These are phyloP conservation scores for Haliclystus octoradiatus DNA, from an alignment of 30 jellyfish, hydroid and myxozoan species.

Conservation along the genomic window DNA sequence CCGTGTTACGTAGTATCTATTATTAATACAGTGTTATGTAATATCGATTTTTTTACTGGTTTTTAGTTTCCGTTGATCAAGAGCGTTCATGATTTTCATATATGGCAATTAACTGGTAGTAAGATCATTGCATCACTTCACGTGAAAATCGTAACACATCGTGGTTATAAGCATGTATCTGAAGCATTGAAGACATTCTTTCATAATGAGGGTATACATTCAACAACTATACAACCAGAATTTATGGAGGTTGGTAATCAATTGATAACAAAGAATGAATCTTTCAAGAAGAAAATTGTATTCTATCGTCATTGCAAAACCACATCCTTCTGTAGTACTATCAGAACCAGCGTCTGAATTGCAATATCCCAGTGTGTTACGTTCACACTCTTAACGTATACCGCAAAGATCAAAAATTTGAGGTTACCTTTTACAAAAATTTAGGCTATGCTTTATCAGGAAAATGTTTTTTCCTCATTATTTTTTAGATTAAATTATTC, in stretches of 20 bases:
- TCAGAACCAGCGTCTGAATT: too few species aligned
- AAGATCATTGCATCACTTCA: slow-evolving; percentile 59
- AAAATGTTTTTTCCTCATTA: too few species aligned
- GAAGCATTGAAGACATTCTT: slow-evolving; percentile 62
- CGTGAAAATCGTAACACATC: slow-evolving; percentile 34
- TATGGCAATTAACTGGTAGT: slow-evolving; percentile 68
- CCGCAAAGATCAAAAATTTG: too few species aligned
- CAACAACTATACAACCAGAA: slow-evolving; percentile 95
- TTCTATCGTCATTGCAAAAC: not conserved
- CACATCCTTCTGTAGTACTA: too few species aligned
- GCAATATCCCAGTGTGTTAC: too few species aligned
- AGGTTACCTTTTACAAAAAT: too few species aligned
- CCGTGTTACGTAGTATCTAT: too few species aligned
- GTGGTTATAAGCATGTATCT: slow-evolving; percentile 74
- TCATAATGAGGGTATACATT: slow-evolving; percentile 92
- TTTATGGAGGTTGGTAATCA: slow-evolving; percentile 36
- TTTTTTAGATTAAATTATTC: too few species aligned
- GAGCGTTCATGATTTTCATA: slow-evolving; percentile 71
- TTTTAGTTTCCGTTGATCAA: slow-evolving; percentile 43
- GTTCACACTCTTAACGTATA: too few species aligned
- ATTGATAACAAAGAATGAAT: not conserved
- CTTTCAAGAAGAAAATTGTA: not conserved
- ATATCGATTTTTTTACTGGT: not conserved
- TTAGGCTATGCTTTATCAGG: too few species aligned
- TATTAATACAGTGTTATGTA: too few species aligned